phyloP scores from a whole-genome alignment of 1,140 invertebrate genomes.

The Halotydeus destructor region DNA sequence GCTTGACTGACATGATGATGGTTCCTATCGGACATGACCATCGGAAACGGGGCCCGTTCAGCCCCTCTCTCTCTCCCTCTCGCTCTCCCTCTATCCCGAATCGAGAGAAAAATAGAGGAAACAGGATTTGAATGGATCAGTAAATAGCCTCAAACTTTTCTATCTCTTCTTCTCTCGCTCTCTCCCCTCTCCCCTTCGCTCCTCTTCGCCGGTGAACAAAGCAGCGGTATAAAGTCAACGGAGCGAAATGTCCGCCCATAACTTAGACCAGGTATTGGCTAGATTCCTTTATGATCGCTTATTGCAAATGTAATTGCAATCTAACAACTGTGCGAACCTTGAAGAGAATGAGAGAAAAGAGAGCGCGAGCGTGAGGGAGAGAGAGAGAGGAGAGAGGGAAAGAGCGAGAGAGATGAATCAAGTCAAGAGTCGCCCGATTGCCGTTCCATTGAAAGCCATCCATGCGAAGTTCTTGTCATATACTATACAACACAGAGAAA shows the following conservation, averaged over 20 bases:
- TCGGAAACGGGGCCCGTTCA: too few species aligned
- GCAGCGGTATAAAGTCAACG: too few species aligned
- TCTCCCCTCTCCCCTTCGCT: background rate
- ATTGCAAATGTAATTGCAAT: background rate
- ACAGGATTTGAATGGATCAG: too few species aligned
- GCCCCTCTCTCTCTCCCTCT: too few species aligned
- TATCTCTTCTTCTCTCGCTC: background rate
- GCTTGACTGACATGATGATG: too few species aligned
- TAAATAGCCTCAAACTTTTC: too few species aligned
- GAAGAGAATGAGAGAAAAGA: background rate
- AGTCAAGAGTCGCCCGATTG: background rate
- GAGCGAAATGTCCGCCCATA: too few species aligned
- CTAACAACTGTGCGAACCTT: background rate
- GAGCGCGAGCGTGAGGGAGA: background rate
- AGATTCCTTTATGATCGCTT: too few species aligned
- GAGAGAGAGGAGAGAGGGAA: constrained; percentile 3
- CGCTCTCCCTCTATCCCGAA: too few species aligned
- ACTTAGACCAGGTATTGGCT: too few species aligned
- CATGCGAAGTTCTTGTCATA: background rate
- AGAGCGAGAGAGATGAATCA: background rate
- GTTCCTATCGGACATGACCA: too few species aligned
- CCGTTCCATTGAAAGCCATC: constrained; percentile 3
- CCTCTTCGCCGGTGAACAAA: background rate
- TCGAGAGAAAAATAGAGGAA: too few species aligned
- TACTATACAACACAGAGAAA: constrained; percentile 2